phyloP scores from a whole-genome alignment of 1,140 invertebrate species.

The Dendroctonus ponderosae region DNA sequence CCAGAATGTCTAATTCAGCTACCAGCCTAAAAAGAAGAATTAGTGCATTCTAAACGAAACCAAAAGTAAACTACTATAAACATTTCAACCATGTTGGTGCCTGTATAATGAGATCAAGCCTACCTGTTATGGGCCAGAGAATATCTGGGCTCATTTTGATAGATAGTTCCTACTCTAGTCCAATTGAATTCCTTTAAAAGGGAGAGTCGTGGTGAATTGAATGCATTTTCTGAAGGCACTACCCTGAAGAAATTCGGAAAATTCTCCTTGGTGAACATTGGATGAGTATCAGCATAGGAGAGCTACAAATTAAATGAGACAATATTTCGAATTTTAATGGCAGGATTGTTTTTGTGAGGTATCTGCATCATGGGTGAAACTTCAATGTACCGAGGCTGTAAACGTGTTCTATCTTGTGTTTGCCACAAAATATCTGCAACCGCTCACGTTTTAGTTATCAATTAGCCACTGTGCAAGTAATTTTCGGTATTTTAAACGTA shows the following conservation, averaged over 20 bases:
- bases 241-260: constrained; percentile 97
- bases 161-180: constrained; percentile 95
- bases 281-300: constrained; percentile 97
- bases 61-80: background rate
- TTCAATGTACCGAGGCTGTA: no score
- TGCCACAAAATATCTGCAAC: no score
- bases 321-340: constrained; percentile 1
- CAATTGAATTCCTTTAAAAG: constrained; percentile 92
- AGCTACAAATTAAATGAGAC: constrained; percentile 60
- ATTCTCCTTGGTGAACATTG: constrained; percentile 91
- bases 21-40: constrained; percentile 63
- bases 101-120: background rate
- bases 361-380: no score
- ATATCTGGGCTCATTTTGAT: constrained; percentile 94
- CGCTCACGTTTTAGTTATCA: no score
- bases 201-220: constrained; percentile 87
- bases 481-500: no score
- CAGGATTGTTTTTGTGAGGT: background rate
- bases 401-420: no score
- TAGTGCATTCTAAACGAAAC: constrained; percentile 7
- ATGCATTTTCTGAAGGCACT: constrained; percentile 93
- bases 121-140: constrained; percentile 61
- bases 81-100: background rate
- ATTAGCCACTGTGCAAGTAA: no score
- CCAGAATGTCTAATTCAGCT: constrained; percentile 79